Conservation (phyloP, 2,797 vertebrate genomes). For the Sebastes aleutianus region DNA sequence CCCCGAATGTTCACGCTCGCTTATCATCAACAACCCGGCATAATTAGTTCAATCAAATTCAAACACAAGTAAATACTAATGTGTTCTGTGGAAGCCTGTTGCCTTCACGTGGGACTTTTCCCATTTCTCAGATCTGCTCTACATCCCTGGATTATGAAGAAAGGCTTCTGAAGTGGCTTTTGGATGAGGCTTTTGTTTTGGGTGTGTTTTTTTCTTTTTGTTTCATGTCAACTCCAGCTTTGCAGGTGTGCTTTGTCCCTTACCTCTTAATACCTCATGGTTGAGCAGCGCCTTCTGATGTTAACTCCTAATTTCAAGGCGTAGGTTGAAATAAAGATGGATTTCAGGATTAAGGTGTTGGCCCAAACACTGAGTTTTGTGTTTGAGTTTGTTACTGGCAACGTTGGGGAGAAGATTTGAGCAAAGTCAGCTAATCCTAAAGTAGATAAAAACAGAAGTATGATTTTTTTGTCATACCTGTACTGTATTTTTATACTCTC, state of each 20-base stretch:
- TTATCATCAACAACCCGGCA: constrained; percentile 61
- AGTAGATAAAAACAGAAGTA: constrained; percentile 5
- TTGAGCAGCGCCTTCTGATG: constrained; percentile 58
- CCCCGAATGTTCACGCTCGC: constrained; percentile 58
- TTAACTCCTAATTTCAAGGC: constrained; percentile 59
- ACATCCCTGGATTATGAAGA: constrained; percentile 73
- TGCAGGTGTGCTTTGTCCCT: constrained; percentile 71
- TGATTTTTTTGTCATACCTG: background rate
- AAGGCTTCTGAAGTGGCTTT: constrained; percentile 70
- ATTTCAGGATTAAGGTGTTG: constrained; percentile 60
- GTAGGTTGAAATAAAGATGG: constrained; percentile 54
- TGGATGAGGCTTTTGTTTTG: constrained; percentile 75
- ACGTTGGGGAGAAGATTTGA: background rate
- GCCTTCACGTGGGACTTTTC: constrained; percentile 76
- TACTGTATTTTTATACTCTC: constrained; percentile 1
- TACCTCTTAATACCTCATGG: constrained; percentile 46
- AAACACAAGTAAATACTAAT: constrained; percentile 65
- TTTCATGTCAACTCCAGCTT: constrained; percentile 74
- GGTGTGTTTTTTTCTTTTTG: constrained; percentile 55
- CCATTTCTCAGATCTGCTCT: constrained; percentile 67
- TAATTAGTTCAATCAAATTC: constrained; percentile 78
- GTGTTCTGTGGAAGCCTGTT: constrained; percentile 69
- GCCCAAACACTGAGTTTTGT: constrained; percentile 45
- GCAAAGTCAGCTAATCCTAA: constrained; percentile 33
- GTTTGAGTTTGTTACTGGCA: constrained; percentile 34